Base-by-base conservation (phyloP, 2,888 invertebrate species). In the Copidosoma aretas region DNA sequence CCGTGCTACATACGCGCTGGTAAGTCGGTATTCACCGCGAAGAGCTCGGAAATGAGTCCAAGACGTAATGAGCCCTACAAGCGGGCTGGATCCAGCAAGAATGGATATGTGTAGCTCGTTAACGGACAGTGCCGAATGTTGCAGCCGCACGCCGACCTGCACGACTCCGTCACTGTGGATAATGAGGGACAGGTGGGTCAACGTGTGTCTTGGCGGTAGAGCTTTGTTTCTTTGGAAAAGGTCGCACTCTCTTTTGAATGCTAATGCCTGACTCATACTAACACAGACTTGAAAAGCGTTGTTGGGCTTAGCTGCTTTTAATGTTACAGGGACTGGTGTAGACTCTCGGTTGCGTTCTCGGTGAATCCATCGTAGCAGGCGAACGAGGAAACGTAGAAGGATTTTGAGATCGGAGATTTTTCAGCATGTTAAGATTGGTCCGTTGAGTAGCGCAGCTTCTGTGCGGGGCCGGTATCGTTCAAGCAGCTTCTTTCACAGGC, bases 61-160 rank as follows among this genome's bases (percentile, higher is more conserved):
- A 17, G 14, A 4, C 2, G 17, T 12, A 8, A 46, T 17, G 2
- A 46, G 43, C 12, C 17, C 8, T 14, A 15, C 14, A 21, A 3
- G 5, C 17, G 17, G 21, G 25, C 10, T 32, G 62, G 63, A 51
- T 0, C n/a, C 10, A 0, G 59, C 49, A 5, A 70, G 21, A 10
- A 62, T 12, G 0, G 64, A 24, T 2, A 64, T 59, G 43, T 64
- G 64, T 12, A n/a, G 60, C 17, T n/a, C 22, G 4, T 15, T 46
- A 2, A 17, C 14, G 5, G 8, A 0, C 10, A 68, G 39, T 0
- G 5, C 14, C 0, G 69, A 60, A 14, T 58, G 22, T 1, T n/a
- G 17, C 1, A 70, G 52, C 4, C 67, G 46, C 0, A 61, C 68
- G 0, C 70, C 68, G 0, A 72, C 64, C 8, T 70, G 51, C 0